Base-by-base conservation (phyloP, 2,797 vertebrate species). In the Falco novaeseelandiae region DNA sequence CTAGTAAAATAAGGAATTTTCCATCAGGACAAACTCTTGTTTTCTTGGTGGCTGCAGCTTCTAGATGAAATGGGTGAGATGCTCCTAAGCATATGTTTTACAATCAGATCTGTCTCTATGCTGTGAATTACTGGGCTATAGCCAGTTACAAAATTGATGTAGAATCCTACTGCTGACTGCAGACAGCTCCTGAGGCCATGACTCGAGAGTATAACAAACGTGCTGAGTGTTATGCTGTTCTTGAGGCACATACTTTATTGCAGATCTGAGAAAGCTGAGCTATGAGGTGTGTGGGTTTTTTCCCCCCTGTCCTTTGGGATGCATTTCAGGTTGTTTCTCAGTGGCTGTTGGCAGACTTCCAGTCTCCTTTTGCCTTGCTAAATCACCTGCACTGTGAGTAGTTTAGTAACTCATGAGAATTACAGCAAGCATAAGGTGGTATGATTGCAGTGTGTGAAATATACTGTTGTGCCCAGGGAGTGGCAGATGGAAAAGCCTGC, bases 281-380 rank as follows among this genome's bases (percentile, higher is more conserved):
- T 34, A 14, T 42, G 52, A 84, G 58, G 21, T 89, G 34, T 63
- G 18, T 49, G 52, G 51, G 9, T 63, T 25, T 32, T 62, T 36
- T 30, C 22, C 12, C 12, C 34, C 27, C 25, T 46, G 25, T 92
- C 94, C 84, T 87, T 87, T 67, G 57, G 22, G 91, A 83, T 91
- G 63, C 61, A 16, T 96, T 89, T 94, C 71, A 91, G 34, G 91
- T 84, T 95, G 89, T 95, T 96, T 94, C 87, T 96, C 91, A 94
- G 51, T 91, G 94, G 69, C 82, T 95, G 9, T 89, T 97, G 94
- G 94, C 92, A 95, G 95, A 18, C 71, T 93, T 96, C 96, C 95
- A 95, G 82, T 9, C 70, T 80, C 74, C 82, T 55, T 22, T 90
- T 94, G 83, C 74, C 91, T 96, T 71, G 26, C 89, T 92, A 77